Base-by-base conservation (phyloP, 2,113 vertebrate species). In the Brachypodius melanocephalos region DNA sequence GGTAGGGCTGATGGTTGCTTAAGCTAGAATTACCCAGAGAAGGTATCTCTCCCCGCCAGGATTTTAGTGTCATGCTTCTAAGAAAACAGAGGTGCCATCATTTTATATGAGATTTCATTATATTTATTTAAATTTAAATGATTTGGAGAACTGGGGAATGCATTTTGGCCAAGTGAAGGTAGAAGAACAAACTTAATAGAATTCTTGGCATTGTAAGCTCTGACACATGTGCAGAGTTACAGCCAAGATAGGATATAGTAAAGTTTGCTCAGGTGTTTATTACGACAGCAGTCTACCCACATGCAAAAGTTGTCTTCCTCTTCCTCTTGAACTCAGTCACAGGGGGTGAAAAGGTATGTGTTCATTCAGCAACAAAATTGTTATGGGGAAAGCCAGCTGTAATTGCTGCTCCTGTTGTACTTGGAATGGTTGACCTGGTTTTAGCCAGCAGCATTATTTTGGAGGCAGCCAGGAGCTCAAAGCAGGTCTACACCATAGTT, bases 231-330 rank as follows among this genome's bases (percentile, higher is more conserved):
- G 25, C 75, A 67, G 89, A 68, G 17, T 51, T 89, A 26, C 6
- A 83, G 88, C 75, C 90, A 94, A 80, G 59, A 36, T 6, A 78
- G 77, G 54, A 73, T 63, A 49, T 3, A 31, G 62, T 26, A 20
- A 83, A 77, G 72, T 96, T 96, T 95, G 75, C 67, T 85, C 88
- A 91, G 91, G 85, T 88, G 89, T 19, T 91, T 79, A 89, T 85
- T 92, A 88, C 0, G 0, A 89, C 74, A 91, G 85, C 71, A 58
- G 63, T 10, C 81, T 85, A 49, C 38, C 59, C 89, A 77, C 49
- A 75, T 57, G 85, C 72, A 84, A 94, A 73, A 88, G 3, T 5
- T 45, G 32, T 67, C 78, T 93, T 93, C 67, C 72, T 90, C 55
- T 88, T 86, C 76, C 81, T 93, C 69, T 54, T 77, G 61, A 59